Conservation (phyloP, 2,888 invertebrate genomes). For the Acanthococcus lagerstroemiae region DNA sequence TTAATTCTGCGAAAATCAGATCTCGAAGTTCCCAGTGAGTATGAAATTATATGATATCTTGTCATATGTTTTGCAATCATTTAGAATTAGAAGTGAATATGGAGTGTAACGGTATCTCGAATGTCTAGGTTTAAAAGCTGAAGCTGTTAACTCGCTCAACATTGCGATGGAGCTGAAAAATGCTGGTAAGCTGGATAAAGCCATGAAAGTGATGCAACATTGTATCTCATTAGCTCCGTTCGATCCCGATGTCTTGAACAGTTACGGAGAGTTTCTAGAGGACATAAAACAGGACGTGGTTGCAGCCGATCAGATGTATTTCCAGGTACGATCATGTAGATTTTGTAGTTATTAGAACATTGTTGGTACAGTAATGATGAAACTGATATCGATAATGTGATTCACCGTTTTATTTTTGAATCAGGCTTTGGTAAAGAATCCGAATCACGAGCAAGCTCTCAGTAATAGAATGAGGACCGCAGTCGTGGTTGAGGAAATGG, state of each 20-base stretch:
- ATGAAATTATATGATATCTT: too few relatives aligned
- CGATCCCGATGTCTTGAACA: slow-evolving; percentile 83
- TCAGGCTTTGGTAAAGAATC: slow-evolving; percentile 69
- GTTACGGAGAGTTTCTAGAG: slow-evolving; percentile 88
- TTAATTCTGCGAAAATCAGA: slow-evolving; percentile 17
- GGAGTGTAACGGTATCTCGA: background rate
- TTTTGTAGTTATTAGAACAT: background rate
- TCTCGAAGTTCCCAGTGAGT: slow-evolving; percentile 14
- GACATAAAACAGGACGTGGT: slow-evolving; percentile 72
- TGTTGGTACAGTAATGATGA: background rate
- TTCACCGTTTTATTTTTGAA: background rate
- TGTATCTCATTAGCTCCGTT: slow-evolving; percentile 82
- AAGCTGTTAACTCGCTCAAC: slow-evolving; percentile 74
- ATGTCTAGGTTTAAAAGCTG: slow-evolving; percentile 44
- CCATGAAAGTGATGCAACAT: slow-evolving; percentile 76
- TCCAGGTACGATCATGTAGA: slow-evolving; percentile 47
- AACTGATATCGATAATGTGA: background rate
- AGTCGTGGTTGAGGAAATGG: slow-evolving; percentile 79
- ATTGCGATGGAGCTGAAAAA: slow-evolving; percentile 76
- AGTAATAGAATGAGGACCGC: slow-evolving; percentile 74
- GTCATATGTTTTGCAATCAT: too few relatives aligned
- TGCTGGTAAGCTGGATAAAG: slow-evolving; percentile 73
- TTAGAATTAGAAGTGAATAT: too few relatives aligned
- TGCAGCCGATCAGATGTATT: slow-evolving; percentile 82
- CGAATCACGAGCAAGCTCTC: slow-evolving; percentile 68